Percentiles rank a stretch among this genome's conserved stretches.
Conservation (phyloP, 1,140 invertebrate species). For the Globodera ellingtonae region DNA sequence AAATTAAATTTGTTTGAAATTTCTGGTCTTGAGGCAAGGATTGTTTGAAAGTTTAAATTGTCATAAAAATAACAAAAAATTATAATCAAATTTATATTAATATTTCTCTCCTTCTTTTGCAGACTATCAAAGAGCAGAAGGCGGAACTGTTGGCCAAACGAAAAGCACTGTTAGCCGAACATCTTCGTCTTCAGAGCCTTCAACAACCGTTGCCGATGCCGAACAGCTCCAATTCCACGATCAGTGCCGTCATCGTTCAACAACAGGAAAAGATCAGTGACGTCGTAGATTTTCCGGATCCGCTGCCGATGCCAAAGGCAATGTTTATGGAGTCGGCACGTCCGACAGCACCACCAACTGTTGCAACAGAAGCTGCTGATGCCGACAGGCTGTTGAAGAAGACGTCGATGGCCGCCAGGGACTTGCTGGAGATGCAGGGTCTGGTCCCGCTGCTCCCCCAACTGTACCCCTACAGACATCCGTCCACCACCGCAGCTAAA, state of each 20-base stretch:
- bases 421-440: not conserved
- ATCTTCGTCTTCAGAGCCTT: slow-evolving; percentile 5
- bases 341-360: too few relatives aligned
- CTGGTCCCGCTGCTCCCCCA: not conserved
- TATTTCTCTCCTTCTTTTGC: slow-evolving; percentile 11
- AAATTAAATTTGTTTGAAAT: too few relatives aligned
- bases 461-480: not conserved
- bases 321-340: not conserved
- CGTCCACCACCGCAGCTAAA: not conserved
- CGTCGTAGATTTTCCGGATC: not conserved
- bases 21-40: not conserved
- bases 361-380: not conserved
- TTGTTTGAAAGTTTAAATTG: not conserved
- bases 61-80: not conserved
- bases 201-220: not conserved
- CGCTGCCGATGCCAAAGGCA: not conserved
- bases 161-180: slow-evolving; percentile 18
- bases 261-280: not conserved
- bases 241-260: not conserved
- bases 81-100: not conserved
- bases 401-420: not conserved
- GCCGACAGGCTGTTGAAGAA: not conserved
- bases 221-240: not conserved
- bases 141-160: slow-evolving; percentile 8
- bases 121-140: slow-evolving; percentile 23